Evolutionary conservation across 37 sponge, comb jelly and placozoan species (phyloP).

Genomic region (Agelas oroides): DNA sequence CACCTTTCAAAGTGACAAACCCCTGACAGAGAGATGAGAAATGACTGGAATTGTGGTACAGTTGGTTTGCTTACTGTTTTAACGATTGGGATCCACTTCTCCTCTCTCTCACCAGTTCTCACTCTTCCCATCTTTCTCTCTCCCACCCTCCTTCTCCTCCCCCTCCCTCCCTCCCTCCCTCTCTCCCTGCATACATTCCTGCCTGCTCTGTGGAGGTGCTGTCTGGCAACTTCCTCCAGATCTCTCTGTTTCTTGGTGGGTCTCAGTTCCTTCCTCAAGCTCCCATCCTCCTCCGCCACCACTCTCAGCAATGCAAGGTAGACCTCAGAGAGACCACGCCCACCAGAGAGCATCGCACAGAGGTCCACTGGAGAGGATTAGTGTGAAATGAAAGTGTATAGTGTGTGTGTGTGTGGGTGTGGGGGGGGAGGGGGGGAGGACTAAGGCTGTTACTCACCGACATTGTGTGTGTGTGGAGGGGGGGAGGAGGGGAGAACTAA

Average conservation of each 20-base stretch:
- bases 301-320: conserved; percentile 21
- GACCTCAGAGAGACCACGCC: conserved; percentile 11
- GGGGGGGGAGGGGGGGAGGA: background rate
- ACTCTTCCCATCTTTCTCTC: background rate
- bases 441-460: too few relatives aligned
- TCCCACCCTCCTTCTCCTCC: background rate
- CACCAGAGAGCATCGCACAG: background rate
- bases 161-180: too few relatives aligned
- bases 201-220: conserved; percentile 14
- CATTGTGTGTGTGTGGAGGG: too few relatives aligned
- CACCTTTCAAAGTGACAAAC: background rate
- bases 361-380: conserved; percentile 1
- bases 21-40: background rate
- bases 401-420: background rate
- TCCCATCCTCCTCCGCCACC: background rate
- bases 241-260: conserved; percentile 33
- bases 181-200: conserved; percentile 42
- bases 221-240: conserved; percentile 33
- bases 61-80: background rate
- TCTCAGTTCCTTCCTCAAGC: conserved; percentile 15
- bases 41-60: background rate
- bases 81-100: background rate
- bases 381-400: background rate
- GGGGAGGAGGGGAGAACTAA: too few relatives aligned
- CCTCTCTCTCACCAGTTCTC: background rate